phyloP scores from a whole-genome alignment of 2,113 vertebrate genomes.

The Misgurnus mizolepis region DNA sequence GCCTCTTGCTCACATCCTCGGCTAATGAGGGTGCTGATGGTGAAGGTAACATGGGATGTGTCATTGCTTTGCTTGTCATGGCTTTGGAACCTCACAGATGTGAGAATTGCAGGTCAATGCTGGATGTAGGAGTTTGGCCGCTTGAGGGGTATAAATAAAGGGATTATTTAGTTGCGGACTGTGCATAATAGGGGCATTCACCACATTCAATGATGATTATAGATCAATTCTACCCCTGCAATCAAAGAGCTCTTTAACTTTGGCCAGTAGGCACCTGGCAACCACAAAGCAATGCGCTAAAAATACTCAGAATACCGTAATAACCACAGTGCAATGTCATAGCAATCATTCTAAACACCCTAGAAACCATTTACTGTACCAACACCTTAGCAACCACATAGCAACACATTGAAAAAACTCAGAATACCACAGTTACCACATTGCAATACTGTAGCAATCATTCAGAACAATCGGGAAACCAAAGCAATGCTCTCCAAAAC shows the following conservation, averaged over 20 bases:
- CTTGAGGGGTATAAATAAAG: slow-evolving; percentile 34
- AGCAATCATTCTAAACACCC: background rate
- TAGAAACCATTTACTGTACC: too few relatives aligned
- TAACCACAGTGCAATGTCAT: background rate
- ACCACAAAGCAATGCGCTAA: too few relatives aligned
- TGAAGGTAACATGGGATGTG: slow-evolving; percentile 23
- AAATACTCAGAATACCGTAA: background rate
- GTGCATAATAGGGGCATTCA: background rate
- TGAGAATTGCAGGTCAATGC: slow-evolving; percentile 42
- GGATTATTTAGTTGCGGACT: slow-evolving; percentile 25
- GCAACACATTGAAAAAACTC: too few relatives aligned
- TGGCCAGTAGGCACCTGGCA: too few relatives aligned
- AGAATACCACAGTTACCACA: too few relatives aligned
- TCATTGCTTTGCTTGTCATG: slow-evolving; percentile 17
- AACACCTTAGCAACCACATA: background rate
- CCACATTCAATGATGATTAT: slow-evolving; percentile 8
- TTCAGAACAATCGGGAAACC: too few relatives aligned
- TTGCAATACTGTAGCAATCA: too few relatives aligned
- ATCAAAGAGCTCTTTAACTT: background rate
- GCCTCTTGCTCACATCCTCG: slow-evolving; percentile 37
- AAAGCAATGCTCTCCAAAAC: too few relatives aligned
- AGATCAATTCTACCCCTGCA: background rate
- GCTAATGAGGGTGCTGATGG: slow-evolving; percentile 49
- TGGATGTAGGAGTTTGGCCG: slow-evolving; percentile 29
- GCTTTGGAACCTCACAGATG: slow-evolving; percentile 22